Evolutionary conservation across 2,888 invertebrate species (phyloP).

Genomic region (Phrixothrix hirtus): DNA sequence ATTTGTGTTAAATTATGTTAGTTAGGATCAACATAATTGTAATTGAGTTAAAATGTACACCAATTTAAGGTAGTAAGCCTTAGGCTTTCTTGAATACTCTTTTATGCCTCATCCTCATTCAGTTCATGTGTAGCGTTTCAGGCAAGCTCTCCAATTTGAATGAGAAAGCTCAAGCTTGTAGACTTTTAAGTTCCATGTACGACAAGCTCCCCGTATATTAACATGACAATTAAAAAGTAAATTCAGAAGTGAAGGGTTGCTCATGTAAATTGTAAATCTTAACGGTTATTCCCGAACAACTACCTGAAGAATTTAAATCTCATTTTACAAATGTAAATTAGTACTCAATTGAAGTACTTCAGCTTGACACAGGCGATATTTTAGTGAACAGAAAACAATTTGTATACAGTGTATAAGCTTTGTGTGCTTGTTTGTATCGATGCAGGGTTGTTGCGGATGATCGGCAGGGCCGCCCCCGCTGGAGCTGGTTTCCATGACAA

Average conservation of each 20-base stretch:
- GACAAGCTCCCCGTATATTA: conserved; percentile 40
- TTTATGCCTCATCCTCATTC: conserved; percentile 10
- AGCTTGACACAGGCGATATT: conserved; percentile 24
- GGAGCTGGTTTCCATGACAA: conserved; percentile 49
- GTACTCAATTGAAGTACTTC: conserved; percentile 30
- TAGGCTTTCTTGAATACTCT: conserved; percentile 11
- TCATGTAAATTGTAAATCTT: conserved; percentile 27
- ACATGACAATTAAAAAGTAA: conserved; percentile 52
- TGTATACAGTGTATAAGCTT: conserved; percentile 26
- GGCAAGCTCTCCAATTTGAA: conserved; percentile 14
- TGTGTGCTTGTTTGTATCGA: conserved; percentile 47
- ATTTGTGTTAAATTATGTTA: background rate
- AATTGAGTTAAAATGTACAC: conserved; percentile 12
- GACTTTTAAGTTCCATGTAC: conserved; percentile 5
- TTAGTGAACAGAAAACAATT: conserved; percentile 29
- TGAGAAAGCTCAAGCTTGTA: conserved; percentile 14
- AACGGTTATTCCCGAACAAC: conserved; percentile 23
- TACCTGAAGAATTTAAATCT: conserved; percentile 31
- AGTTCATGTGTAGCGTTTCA: conserved; percentile 12
- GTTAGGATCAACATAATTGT: conserved; percentile 6
- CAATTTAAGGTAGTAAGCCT: conserved; percentile 9
- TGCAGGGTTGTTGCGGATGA: conserved; percentile 55
- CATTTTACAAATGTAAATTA: conserved; percentile 37
- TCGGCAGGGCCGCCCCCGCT: conserved; percentile 53
- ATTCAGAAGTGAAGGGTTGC: conserved; percentile 38